phyloP scores from a whole-genome alignment of 2,797 vertebrate species.

The Clarias laeviceps region DNA sequence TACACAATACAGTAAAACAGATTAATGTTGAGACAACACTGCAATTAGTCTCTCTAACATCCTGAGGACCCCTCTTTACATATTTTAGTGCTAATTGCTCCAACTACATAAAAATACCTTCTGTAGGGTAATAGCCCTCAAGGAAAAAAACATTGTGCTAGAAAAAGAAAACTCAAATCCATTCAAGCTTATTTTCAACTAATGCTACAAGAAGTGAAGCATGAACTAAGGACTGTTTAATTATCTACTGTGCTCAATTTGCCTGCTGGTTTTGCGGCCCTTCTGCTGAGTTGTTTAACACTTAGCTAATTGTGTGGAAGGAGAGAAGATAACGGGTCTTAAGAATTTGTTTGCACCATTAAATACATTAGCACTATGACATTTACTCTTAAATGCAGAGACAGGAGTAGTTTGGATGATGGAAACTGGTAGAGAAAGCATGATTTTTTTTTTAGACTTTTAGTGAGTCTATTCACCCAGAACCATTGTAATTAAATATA shows the following conservation, averaged over 20 bases:
- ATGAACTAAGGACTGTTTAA: conserved; percentile 25
- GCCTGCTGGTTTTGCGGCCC: conserved; percentile 26
- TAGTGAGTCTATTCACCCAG: not conserved
- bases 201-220: conserved; percentile 8
- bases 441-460: not conserved
- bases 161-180: conserved; percentile 6
- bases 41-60: conserved; percentile 1
- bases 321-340: conserved; percentile 1
- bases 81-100: conserved; percentile 18
- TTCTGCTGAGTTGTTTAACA: conserved; percentile 20
- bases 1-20: conserved; percentile 4
- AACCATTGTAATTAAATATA: not conserved
- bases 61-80: not conserved
- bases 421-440: not conserved
- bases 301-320: conserved; percentile 28
- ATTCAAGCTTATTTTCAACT: conserved; percentile 22
- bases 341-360: not conserved
- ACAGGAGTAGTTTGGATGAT: not conserved
- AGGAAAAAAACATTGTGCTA: not conserved
- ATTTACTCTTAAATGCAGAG: not conserved
- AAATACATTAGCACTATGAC: not conserved
- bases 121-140: conserved; percentile 17
- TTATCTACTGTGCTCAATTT: conserved; percentile 29
- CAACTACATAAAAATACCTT: conserved; percentile 1
- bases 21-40: conserved; percentile 32